Evolutionary conservation across 2,797 vertebrate species (phyloP), one percentile per base, ranked within the genome.

Genomic region (Cyprinodon diabolis): DNA sequence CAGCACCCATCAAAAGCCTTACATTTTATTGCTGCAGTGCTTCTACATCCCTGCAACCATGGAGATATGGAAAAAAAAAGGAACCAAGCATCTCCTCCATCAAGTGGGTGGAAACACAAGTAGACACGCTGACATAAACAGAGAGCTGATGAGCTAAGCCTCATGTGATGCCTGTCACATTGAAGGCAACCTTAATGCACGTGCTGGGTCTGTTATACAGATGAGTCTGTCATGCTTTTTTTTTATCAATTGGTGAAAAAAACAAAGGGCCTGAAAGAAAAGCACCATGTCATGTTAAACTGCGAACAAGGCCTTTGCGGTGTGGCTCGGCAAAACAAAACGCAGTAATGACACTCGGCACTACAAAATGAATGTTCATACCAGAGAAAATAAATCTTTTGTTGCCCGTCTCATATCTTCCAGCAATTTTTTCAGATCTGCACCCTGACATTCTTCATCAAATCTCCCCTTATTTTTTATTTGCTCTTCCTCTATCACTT

Each of bases 1-100:
- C 63, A 82, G 83, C 79, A 90, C 87, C 87, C 85, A 86, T 88
- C 89, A 83, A 85, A 85, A 92, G 81, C 69, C 85, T 80, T 73
- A 70, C 56, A 86, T 82, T 57, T 71, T 62, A 55, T 25, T 6
- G 79, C 88, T 79, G 77, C 71, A 86, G 72, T 84, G 83, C 75
- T 71, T 82, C 83, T 83, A 71, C 78, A 89, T 84, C 86, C 81
- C 90, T 88, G 89, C 89, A 92, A 89, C 91, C 90, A 91, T 92
- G 91, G 90, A 87, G 89, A 92, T 88, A 69, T 81, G 87, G 87
- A 83, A 87, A 89, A 86, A 89, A 89, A 82, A 81, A 82, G 89
- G 87, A 85, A 78, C 68, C 54, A 56, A 81, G 84, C 76, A 76
- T 85, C 78, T 89, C 87, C 87, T 82, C 79, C 6, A 1, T 84